Evolutionary conservation across 2,797 vertebrate species (phyloP).

Genomic region (Sebastolobus alascanus): DNA sequence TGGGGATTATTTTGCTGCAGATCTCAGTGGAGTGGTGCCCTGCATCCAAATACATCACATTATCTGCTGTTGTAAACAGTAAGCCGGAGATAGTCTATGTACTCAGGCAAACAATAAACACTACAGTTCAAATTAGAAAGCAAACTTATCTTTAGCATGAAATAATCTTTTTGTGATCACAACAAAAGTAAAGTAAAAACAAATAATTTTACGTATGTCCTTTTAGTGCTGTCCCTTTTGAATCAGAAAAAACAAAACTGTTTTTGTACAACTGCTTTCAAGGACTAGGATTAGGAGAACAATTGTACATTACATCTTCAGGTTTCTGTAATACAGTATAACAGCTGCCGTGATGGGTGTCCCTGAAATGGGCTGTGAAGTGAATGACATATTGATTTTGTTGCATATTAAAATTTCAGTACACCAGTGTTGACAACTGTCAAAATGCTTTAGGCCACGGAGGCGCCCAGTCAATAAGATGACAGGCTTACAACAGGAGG

Average conservation of each 20-base stretch:
- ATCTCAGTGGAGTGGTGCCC: conserved; percentile 8
- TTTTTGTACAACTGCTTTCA: conserved; percentile 1
- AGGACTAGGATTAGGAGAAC: neutral
- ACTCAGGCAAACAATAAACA: neutral
- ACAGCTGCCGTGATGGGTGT: conserved; percentile 6
- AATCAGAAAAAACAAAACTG: neutral
- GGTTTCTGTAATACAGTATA: conserved; percentile 1
- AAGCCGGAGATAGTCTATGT: neutral
- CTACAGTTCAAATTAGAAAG: neutral
- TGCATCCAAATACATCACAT: conserved; percentile 4
- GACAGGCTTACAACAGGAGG: conserved; percentile 37
- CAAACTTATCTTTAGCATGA: neutral
- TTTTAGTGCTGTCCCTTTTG: neutral
- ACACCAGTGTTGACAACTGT: conserved; percentile 55
- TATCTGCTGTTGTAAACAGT: conserved; percentile 18
- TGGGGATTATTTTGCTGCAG: neutral
- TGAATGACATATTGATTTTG: conserved; percentile 43
- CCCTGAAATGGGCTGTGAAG: conserved; percentile 34
- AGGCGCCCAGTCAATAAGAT: conserved; percentile 44
- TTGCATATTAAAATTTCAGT: conserved; percentile 40
- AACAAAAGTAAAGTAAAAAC: neutral
- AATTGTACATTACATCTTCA: neutral
- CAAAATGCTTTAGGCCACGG: conserved; percentile 40
- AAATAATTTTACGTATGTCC: fast-evolving
- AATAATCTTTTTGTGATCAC: neutral